phyloP scores from a whole-genome alignment of 2,113 vertebrate genomes.

The Corythoichthys haematopterus region DNA sequence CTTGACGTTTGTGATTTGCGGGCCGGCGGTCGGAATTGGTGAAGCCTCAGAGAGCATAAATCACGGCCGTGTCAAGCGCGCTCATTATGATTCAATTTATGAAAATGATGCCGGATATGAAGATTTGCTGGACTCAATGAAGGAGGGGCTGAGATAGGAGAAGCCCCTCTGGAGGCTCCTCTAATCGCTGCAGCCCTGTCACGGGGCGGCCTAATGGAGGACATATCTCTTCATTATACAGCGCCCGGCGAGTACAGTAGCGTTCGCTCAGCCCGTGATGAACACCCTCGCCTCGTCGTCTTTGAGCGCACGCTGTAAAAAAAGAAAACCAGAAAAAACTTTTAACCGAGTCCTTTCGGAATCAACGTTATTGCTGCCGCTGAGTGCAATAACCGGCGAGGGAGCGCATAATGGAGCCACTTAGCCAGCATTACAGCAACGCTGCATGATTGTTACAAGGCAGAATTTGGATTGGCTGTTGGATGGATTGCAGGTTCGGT shows the following conservation, averaged over 20 bases:
- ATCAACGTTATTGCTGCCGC: slow-evolving; percentile 55
- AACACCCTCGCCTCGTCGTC: slow-evolving; percentile 51
- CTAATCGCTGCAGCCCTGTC: slow-evolving; percentile 67
- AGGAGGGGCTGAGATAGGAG: slow-evolving; percentile 61
- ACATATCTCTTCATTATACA: slow-evolving; percentile 74
- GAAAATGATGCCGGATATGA: slow-evolving; percentile 70
- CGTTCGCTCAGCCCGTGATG: slow-evolving; percentile 60
- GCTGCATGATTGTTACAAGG: slow-evolving; percentile 25
- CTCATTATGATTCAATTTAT: slow-evolving; percentile 74
- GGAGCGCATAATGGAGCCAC: slow-evolving; percentile 49
- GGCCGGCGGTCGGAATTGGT: slow-evolving; percentile 57
- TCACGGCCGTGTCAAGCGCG: slow-evolving; percentile 67
- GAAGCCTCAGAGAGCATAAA: slow-evolving; percentile 67
- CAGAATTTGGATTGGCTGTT: slow-evolving; percentile 16
- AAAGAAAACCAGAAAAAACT: slow-evolving; percentile 59
- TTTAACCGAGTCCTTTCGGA: slow-evolving; percentile 55
- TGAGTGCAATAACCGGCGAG: slow-evolving; percentile 46
- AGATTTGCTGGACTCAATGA: slow-evolving; percentile 67
- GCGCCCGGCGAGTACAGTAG: slow-evolving; percentile 52
- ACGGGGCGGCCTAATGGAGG: slow-evolving; percentile 63
- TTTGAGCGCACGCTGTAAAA: slow-evolving; percentile 37
- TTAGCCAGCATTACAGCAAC: slow-evolving; percentile 51
- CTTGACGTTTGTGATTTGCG: slow-evolving; percentile 66
- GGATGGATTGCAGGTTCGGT: neutral
- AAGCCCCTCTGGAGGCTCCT: slow-evolving; percentile 62